Percentiles rank a stretch among this genome's conserved stretches.
Evolutionary conservation across 2,888 invertebrate species (phyloP).

Genomic region (Sepiola atlantica): DNA sequence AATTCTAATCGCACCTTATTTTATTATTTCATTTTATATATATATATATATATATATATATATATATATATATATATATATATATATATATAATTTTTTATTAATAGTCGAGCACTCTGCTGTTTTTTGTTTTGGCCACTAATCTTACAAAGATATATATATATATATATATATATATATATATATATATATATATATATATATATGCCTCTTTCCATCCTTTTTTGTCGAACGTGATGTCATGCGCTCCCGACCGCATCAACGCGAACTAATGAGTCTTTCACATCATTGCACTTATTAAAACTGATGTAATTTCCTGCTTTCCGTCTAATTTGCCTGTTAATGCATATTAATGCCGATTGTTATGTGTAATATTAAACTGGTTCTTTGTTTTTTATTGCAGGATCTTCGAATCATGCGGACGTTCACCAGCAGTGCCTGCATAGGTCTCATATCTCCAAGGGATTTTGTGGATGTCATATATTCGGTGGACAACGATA

Average conservation of each 20-base stretch:
- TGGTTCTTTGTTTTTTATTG: conserved; percentile 33
- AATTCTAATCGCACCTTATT: too few species aligned
- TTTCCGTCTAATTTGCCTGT: background rate
- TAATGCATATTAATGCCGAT: background rate
- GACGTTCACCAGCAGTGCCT: conserved; percentile 66
- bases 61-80: background rate
- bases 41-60: too few species aligned
- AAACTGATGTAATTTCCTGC: background rate
- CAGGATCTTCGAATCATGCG: conserved; percentile 62
- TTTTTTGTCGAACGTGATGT: too few species aligned
- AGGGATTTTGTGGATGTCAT: conserved; percentile 69
- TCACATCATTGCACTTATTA: background rate
- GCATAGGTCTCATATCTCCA: conserved; percentile 68
- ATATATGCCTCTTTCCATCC: too few species aligned
- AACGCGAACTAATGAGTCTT: too few species aligned
- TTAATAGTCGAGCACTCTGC: too few species aligned
- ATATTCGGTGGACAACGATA: conserved; percentile 59
- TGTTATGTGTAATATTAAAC: background rate
- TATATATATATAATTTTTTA: background rate
- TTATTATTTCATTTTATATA: too few species aligned
- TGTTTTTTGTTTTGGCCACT: too few species aligned
- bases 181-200: too few species aligned
- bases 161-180: background rate
- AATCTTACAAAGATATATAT: too few species aligned
- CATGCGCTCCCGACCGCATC: too few species aligned